Evolutionary conservation across 1,140 invertebrate genomes (phyloP).

Genomic region (Paramacrobiotus metropolitanus): DNA sequence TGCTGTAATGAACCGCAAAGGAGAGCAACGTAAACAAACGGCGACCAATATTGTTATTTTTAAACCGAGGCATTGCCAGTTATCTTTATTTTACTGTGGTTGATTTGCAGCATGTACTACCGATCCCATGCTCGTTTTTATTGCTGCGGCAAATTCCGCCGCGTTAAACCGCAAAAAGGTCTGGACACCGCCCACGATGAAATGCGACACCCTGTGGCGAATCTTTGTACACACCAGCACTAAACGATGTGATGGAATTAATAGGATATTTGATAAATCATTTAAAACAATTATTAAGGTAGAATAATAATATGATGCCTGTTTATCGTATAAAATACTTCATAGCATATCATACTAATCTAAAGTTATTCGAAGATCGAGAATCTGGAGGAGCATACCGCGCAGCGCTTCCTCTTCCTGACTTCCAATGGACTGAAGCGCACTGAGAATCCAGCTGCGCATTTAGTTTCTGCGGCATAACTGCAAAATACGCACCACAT

Average conservation of each 20-base stretch:
- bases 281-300: no score
- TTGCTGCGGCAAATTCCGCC: no score
- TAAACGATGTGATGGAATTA: conserved; percentile 87
- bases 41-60: no score
- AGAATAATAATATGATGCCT: no score
- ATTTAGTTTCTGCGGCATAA: conserved; percentile 73
- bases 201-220: conserved; percentile 32
- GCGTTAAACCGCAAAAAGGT: no score
- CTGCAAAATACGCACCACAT: conserved; percentile 61
- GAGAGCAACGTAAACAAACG: no score
- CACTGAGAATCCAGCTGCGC: conserved; percentile 54
- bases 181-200: conserved; percentile 20
- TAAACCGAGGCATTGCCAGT: no score
- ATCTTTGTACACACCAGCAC: conserved; percentile 54
- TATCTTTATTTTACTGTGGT: no score
- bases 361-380: conserved; percentile 60
- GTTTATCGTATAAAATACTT: background rate
- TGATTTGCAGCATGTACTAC: no score
- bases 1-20: no score
- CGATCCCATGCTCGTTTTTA: no score
- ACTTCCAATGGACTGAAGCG: conserved; percentile 65
- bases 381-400: conserved; percentile 73
- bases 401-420: conserved; percentile 68
- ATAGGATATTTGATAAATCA: no score
- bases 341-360: conserved; percentile 12